Evolutionary conservation across 2,888 invertebrate genomes (phyloP).

Genomic region (Venustoraphidia nigricollis): DNA sequence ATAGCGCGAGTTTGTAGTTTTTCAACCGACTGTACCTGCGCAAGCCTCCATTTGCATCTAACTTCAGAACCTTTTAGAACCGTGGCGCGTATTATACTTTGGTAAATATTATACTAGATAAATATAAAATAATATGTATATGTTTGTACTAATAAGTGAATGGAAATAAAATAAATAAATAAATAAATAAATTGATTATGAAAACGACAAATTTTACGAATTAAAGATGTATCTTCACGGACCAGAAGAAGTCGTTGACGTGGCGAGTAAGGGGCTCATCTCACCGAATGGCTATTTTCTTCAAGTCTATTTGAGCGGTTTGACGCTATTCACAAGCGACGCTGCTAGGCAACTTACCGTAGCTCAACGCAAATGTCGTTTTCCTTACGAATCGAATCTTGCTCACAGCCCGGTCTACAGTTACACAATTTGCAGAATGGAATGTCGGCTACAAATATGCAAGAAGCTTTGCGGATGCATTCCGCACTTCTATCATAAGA

Average conservation of each 20-base stretch:
- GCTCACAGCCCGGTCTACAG: conserved; percentile 52
- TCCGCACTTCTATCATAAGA: conserved; percentile 56
- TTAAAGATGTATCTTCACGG: conserved; percentile 46
- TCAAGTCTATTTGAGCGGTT: conserved; percentile 22
- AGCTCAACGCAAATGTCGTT: conserved; percentile 52
- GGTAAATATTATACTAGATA: too few species aligned
- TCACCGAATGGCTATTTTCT: conserved; percentile 22
- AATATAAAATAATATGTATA: too few species aligned
- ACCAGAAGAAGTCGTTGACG: conserved; percentile 49
- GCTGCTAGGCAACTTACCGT: conserved; percentile 29
- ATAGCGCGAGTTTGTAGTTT: too few species aligned
- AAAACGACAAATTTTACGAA: neutral
- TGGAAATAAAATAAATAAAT: too few species aligned
- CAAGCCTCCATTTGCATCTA: too few species aligned
- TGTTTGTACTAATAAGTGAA: too few species aligned
- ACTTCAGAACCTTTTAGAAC: too few species aligned
- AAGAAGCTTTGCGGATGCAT: conserved; percentile 48
- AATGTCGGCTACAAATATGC: conserved; percentile 49
- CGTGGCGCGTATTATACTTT: too few species aligned
- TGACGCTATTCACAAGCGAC: conserved; percentile 23
- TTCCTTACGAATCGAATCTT: conserved; percentile 46
- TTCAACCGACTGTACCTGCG: too few species aligned
- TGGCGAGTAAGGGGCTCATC: conserved; percentile 31
- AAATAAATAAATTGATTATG: neutral
- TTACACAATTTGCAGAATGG: conserved; percentile 51